Percentiles rank a stretch among this genome's conserved stretches.
These are phyloP conservation scores for Gastracanthus pulcherrimus DNA, from an alignment of 2,888 invertebrate genomes.

Conservation along the genomic window DNA sequence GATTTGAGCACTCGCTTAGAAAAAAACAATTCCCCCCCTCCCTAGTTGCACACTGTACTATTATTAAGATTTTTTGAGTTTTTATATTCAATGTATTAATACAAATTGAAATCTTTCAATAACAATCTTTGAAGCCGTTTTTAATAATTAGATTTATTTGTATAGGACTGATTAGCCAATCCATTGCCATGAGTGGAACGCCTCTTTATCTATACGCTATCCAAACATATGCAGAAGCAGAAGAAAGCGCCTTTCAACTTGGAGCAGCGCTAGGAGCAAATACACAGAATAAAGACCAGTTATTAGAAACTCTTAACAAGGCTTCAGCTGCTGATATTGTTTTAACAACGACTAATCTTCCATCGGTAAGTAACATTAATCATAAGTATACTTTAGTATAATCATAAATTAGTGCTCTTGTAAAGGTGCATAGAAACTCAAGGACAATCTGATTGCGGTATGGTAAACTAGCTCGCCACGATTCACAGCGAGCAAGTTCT, in stretches of 20 bases:
- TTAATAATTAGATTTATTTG: too few relatives aligned
- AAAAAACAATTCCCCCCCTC: too few relatives aligned
- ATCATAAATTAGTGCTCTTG: too few relatives aligned
- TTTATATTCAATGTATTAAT: too few relatives aligned
- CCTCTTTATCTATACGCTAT: conserved; percentile 59
- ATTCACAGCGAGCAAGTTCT: too few relatives aligned
- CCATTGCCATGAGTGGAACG: conserved; percentile 63
- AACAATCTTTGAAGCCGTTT: not conserved
- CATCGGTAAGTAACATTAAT: not conserved
- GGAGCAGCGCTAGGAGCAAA: conserved; percentile 46
- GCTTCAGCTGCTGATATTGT: conserved; percentile 25
- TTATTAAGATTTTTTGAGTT: too few relatives aligned
- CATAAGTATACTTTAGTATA: too few relatives aligned
- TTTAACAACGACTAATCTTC: not conserved
- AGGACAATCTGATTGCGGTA: too few relatives aligned
- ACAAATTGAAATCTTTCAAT: conserved; percentile 1
- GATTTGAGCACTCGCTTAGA: too few relatives aligned
- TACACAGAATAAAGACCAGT: conserved; percentile 22
- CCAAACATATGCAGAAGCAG: conserved; percentile 49
- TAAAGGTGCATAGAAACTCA: too few relatives aligned
- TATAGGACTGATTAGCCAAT: conserved; percentile 57
- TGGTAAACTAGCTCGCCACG: too few relatives aligned
- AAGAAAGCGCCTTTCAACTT: conserved; percentile 51
- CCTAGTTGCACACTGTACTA: too few relatives aligned
- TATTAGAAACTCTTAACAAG: conserved; percentile 7